Conservation (phyloP, 2,113 vertebrate species). For the Ellobius talpinus region DNA sequence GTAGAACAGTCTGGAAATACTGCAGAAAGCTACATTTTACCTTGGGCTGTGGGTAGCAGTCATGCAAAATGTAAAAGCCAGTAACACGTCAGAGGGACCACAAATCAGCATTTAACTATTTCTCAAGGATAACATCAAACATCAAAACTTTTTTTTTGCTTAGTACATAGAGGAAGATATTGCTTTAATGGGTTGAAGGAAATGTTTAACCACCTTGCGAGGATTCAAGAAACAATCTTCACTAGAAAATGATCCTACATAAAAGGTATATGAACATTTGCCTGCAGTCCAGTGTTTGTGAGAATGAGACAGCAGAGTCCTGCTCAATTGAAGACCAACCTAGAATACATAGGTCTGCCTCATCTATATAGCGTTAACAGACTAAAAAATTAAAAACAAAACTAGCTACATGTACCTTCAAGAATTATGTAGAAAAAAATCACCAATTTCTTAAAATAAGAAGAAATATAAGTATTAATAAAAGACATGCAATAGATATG, state of each 20-base stretch:
- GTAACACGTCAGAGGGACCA: not conserved
- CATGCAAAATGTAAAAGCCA: not conserved
- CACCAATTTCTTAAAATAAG: not conserved
- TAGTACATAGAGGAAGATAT: not conserved
- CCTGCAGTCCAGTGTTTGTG: no score
- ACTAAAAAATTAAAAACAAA: not conserved
- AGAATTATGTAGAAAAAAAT: not conserved
- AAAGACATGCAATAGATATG: not conserved
- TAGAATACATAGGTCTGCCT: not conserved
- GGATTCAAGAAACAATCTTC: not conserved
- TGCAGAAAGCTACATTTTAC: not conserved
- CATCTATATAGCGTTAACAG: no score
- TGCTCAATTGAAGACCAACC: not conserved
- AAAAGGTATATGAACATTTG: not conserved
- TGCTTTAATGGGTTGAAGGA: not conserved
- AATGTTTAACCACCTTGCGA: constrained; percentile 7
- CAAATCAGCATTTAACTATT: not conserved
- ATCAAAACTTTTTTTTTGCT: not conserved
- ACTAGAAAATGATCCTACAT: not conserved
- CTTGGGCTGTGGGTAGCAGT: not conserved
- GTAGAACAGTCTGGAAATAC: not conserved
- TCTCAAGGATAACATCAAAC: not conserved
- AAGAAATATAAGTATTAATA: constrained; percentile 11
- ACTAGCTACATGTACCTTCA: not conserved
- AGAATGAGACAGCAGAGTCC: not conserved